These are phyloP conservation scores for Drosophila persimilis DNA, from an alignment of 1,140 invertebrate species.

Conservation along the genomic window DNA sequence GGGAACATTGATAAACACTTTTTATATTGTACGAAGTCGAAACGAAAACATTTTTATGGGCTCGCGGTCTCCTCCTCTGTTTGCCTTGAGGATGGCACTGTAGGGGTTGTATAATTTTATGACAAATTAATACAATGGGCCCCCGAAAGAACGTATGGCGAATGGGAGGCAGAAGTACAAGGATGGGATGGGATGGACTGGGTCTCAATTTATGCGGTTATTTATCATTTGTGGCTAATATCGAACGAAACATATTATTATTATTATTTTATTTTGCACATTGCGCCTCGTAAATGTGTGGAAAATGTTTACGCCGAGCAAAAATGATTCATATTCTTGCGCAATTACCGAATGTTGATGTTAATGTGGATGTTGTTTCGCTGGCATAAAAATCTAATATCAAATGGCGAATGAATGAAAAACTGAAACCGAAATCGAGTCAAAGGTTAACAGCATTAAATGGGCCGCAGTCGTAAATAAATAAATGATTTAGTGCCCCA, in stretches of 20 bases:
- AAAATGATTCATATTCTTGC: conserved; percentile 65
- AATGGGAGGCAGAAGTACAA: conserved; percentile 6
- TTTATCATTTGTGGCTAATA: conserved; percentile 63
- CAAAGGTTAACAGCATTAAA: conserved; percentile 65
- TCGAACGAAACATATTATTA: conserved; percentile 71
- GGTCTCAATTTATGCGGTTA: conserved; percentile 59
- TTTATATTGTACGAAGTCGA: conserved; percentile 24
- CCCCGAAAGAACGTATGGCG: conserved; percentile 38
- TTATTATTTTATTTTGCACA: conserved; percentile 78
- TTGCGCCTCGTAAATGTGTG: conserved; percentile 61
- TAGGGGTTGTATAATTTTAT: conserved; percentile 69
- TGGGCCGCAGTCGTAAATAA: conserved; percentile 51
- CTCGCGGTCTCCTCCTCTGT: conserved; percentile 5
- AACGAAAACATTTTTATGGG: conserved; percentile 52
- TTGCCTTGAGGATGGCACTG: background rate
- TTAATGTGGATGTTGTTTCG: conserved; percentile 27
- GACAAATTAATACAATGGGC: conserved; percentile 76
- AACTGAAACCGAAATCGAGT: conserved; percentile 24
- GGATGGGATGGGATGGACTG: conserved; percentile 6
- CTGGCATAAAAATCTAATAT: conserved; percentile 64
- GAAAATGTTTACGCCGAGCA: conserved; percentile 54
- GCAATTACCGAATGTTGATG: conserved; percentile 62
- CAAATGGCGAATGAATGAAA: conserved; percentile 18
- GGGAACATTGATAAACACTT: conserved; percentile 35
- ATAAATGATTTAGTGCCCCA: conserved; percentile 66